These are phyloP conservation scores for Porites lobata DNA, from an alignment of 92 coral and sea anemone genomes.

Conservation along the genomic window DNA sequence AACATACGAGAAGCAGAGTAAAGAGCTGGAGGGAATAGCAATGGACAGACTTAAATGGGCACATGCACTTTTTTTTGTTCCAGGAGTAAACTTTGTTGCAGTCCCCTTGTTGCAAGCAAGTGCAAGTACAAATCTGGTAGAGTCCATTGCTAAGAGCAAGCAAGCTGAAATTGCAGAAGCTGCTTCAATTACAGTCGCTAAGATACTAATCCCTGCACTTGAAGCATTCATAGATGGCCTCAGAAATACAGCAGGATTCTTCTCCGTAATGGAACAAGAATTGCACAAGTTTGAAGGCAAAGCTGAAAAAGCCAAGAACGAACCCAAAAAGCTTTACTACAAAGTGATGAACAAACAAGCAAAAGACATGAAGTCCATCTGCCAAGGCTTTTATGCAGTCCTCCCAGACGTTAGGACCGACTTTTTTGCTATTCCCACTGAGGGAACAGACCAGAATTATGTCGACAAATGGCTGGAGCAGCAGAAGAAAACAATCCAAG, in stretches of 20 bases:
- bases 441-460: slow-evolving; percentile 58
- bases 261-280: no score
- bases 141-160: slow-evolving; percentile 61
- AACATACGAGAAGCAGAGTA: slow-evolving; percentile 47
- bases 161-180: slow-evolving; percentile 48
- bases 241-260: slow-evolving; percentile 62
- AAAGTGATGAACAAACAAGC: slow-evolving; percentile 14
- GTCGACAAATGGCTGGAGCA: slow-evolving; percentile 79
- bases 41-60: slow-evolving; percentile 42
- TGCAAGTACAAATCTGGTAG: slow-evolving; percentile 45
- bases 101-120: slow-evolving; percentile 28
- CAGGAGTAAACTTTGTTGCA: slow-evolving; percentile 36
- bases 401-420: neutral
- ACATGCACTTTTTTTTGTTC: neutral
- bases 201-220: slow-evolving; percentile 69
- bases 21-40: slow-evolving; percentile 39
- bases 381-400: slow-evolving; percentile 62
- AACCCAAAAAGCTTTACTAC: no score
- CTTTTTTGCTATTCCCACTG: no score
- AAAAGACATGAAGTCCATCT: slow-evolving; percentile 47
- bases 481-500: slow-evolving; percentile 39
- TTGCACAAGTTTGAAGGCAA: no score
- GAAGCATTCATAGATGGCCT: slow-evolving; percentile 58
- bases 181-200: slow-evolving; percentile 54
- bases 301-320: no score